phyloP scores from a whole-genome alignment of 2,113 vertebrate species.

The Cepphus grylle region DNA sequence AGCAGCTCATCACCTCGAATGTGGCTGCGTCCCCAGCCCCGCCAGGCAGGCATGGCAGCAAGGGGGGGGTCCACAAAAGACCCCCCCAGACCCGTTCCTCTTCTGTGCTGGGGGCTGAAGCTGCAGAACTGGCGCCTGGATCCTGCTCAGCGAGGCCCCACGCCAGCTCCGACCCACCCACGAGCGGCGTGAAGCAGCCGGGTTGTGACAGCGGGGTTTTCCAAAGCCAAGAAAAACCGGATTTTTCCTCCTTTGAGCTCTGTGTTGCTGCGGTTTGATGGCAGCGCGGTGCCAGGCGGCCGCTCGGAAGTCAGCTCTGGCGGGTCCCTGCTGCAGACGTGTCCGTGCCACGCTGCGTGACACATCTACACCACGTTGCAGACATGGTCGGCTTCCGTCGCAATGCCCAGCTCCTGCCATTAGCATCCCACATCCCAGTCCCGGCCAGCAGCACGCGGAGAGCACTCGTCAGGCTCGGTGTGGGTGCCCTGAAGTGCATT shows the following conservation, averaged over 20 bases:
- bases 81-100: rapidly evolving
- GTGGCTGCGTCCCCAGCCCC: rapidly evolving
- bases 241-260: background rate
- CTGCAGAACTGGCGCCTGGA: background rate
- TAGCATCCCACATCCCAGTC: rapidly evolving
- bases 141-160: background rate
- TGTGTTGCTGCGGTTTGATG: background rate
- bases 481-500: rapidly evolving
- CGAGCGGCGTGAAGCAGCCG: rapidly evolving
- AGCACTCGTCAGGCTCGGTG: rapidly evolving
- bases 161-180: background rate
- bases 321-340: background rate
- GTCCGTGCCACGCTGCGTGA: too few relatives aligned
- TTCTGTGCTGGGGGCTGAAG: background rate
- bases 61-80: background rate
- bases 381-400: rapidly evolving
- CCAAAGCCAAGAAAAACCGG: rapidly evolving
- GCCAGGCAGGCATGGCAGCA: background rate
- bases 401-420: background rate
- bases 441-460: rapidly evolving
- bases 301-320: background rate
- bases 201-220: rapidly evolving
- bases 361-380: background rate
- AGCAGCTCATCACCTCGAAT: background rate
- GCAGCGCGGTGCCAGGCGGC: background rate